Conservation (phyloP, 2,797 vertebrate species). For the Oreochromis grahami region DNA sequence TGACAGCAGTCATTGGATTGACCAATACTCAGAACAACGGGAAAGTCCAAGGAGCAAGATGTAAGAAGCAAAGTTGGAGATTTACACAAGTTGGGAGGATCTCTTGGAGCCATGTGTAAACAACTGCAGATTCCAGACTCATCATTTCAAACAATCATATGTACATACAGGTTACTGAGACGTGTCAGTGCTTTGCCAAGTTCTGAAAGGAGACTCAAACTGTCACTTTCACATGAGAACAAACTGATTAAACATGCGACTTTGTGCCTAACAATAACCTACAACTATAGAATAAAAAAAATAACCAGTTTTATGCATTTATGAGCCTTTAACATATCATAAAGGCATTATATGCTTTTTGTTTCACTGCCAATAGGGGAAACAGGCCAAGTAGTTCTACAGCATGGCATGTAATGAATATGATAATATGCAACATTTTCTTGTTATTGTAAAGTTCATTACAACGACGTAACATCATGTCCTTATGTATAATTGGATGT, state of each 20-base stretch:
- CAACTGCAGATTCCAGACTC: background rate
- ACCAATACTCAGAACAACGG: background rate
- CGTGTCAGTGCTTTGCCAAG: too few relatives aligned
- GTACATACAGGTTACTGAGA: background rate
- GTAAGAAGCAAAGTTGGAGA: fast-evolving
- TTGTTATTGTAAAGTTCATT: background rate
- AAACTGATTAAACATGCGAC: too few relatives aligned
- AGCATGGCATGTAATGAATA: background rate
- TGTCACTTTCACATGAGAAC: background rate
- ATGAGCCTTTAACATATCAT: background rate
- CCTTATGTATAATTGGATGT: background rate
- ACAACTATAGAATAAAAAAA: background rate
- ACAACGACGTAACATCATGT: background rate
- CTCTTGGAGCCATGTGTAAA: background rate
- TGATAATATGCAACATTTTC: background rate
- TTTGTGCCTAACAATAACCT: background rate
- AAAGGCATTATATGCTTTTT: background rate
- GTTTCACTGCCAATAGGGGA: background rate
- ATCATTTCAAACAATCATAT: background rate
- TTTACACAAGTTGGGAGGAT: background rate
- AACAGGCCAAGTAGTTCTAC: background rate
- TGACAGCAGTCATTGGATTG: background rate
- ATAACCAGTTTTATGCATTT: background rate
- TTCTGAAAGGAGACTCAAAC: background rate
- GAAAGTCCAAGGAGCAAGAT: background rate